Conservation (phyloP, 2,797 vertebrate genomes). For the Uromys caudimaculatus region DNA sequence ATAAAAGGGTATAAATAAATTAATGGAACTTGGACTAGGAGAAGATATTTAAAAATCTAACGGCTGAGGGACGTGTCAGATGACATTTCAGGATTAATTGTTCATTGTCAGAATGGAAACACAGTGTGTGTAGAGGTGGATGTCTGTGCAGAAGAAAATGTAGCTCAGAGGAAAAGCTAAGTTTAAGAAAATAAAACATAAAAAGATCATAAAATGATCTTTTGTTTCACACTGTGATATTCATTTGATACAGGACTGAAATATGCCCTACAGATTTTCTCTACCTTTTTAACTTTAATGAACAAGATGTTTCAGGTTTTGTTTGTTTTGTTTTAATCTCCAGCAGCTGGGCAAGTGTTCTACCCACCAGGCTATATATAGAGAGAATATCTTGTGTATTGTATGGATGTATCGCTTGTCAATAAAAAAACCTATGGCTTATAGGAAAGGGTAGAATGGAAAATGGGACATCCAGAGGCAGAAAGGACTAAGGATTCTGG, state of each 20-base stretch:
- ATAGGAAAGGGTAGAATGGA: neutral
- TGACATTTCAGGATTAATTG: conserved; percentile 25
- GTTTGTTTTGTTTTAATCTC: neutral
- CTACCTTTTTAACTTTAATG: neutral
- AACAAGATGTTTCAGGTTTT: neutral
- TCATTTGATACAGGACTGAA: conserved; percentile 11
- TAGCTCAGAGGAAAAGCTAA: conserved; percentile 7
- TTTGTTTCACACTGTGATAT: neutral
- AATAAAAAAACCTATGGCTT: neutral
- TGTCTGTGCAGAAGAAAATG: conserved; percentile 38
- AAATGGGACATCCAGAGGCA: neutral
- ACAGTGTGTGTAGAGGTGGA: neutral
- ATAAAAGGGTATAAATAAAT: conserved; percentile 6
- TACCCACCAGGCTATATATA: neutral
- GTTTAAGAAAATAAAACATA: neutral
- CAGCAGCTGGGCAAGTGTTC: neutral
- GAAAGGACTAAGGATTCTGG: neutral
- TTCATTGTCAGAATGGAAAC: neutral
- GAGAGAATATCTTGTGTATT: neutral
- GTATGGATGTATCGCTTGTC: neutral
- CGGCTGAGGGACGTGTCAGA: neutral
- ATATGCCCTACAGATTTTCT: neutral
- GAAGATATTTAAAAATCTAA: conserved; percentile 49
- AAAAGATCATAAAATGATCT: neutral
- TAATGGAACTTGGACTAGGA: neutral